Evolutionary conservation across 2,888 invertebrate genomes (phyloP).

Genomic region (Melipona beecheii): DNA sequence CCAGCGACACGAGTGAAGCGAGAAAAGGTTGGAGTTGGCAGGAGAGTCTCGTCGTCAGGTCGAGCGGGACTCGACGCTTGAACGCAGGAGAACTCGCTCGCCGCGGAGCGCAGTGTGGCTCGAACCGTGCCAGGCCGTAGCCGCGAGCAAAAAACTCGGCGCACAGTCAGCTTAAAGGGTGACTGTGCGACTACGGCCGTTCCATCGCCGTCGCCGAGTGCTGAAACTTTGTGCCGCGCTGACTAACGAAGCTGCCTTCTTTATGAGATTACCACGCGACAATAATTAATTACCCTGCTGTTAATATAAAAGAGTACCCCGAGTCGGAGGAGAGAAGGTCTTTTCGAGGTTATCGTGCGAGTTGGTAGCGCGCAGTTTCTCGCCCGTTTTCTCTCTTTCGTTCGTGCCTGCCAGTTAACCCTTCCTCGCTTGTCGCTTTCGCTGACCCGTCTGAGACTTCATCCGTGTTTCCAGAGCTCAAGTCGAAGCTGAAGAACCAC

Average conservation of each 20-base stretch:
- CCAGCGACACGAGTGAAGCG: background rate
- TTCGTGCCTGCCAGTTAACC: background rate
- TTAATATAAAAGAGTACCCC: conserved; percentile 55
- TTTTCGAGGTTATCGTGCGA: conserved; percentile 32
- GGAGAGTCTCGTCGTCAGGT: background rate
- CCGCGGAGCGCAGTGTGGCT: conserved; percentile 35
- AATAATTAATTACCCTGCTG: conserved; percentile 65
- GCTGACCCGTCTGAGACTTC: conserved; percentile 44
- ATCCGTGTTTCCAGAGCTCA: conserved; percentile 88
- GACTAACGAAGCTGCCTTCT: conserved; percentile 59
- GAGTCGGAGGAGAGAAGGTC: conserved; percentile 7
- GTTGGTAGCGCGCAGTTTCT: conserved; percentile 7
- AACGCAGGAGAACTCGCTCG: conserved; percentile 28
- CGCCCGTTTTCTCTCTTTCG: conserved; percentile 11
- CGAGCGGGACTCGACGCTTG: conserved; percentile 11
- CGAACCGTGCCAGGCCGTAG: conserved; percentile 41
- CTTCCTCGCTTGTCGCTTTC: conserved; percentile 9
- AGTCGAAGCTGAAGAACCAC: conserved; percentile 96
- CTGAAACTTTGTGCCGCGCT: conserved; percentile 46
- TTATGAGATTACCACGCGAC: conserved; percentile 59
- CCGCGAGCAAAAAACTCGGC: conserved; percentile 51
- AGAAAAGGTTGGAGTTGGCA: background rate
- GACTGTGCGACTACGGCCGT: background rate
- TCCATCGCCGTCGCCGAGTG: conserved; percentile 27
- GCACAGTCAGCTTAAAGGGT: conserved; percentile 40